A percentile compares a stretch with the other conserved stretches of the same genome.
Conservation (phyloP, 2,888 invertebrate species). For the Scaptomyza polygonia region DNA sequence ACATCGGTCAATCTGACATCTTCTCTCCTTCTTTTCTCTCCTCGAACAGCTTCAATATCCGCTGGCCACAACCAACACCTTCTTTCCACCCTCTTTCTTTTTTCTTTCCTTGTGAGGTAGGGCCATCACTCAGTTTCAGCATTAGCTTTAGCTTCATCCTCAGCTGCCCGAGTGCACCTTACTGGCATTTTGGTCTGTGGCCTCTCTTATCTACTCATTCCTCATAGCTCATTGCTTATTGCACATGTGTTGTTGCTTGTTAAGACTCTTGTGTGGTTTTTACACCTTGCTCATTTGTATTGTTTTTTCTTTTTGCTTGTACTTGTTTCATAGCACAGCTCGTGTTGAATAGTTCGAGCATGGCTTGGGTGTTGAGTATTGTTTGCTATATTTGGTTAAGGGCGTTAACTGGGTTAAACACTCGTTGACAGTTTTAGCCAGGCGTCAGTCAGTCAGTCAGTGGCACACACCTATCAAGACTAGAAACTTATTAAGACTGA, state of each 20-base stretch:
- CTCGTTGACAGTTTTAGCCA: conserved; percentile 74
- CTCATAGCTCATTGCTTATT: conserved; percentile 44
- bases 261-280: conserved; percentile 58
- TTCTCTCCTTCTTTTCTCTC: conserved; percentile 26
- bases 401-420: conserved; percentile 78
- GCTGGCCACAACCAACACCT: conserved; percentile 68
- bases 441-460: conserved; percentile 65
- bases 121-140: conserved; percentile 69
- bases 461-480: conserved; percentile 70
- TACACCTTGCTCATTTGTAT: conserved; percentile 37
- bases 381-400: conserved; percentile 52
- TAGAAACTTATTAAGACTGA: conserved; percentile 77
- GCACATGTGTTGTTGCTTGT: conserved; percentile 29
- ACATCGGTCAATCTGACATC: conserved; percentile 67
- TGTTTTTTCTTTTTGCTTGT: conserved; percentile 15
- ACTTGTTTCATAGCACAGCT: conserved; percentile 15
- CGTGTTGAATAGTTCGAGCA: conserved; percentile 56
- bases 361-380: conserved; percentile 15
- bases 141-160: conserved; percentile 34
- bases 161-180: conserved; percentile 44
- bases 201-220: conserved; percentile 55
- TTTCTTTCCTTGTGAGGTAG: conserved; percentile 46
- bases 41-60: conserved; percentile 56
- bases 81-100: conserved; percentile 51
- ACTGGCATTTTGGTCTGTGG: conserved; percentile 52